These are phyloP conservation scores for Gnathonemus longibarbis DNA, from an alignment of 2,113 vertebrate genomes.

Conservation along the genomic window DNA sequence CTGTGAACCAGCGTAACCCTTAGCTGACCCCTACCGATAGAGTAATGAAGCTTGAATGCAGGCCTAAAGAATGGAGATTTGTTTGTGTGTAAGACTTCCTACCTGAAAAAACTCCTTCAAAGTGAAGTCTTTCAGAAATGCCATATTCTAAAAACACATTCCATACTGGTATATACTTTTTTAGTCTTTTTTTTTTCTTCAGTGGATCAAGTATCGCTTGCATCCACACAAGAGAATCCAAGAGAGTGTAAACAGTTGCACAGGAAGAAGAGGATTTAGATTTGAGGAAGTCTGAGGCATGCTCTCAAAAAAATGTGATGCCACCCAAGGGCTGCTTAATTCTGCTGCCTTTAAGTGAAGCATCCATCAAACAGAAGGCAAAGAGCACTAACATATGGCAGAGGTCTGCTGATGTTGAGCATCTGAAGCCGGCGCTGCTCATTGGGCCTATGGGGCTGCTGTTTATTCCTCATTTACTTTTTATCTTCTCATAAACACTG, in stretches of 20 bases:
- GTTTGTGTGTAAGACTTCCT: background rate
- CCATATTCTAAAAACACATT: background rate
- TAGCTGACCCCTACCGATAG: background rate
- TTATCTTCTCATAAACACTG: constrained; percentile 7
- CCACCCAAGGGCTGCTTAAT: background rate
- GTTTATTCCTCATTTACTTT: constrained; percentile 8
- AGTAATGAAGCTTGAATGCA: background rate
- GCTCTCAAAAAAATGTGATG: background rate
- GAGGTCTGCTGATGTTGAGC: constrained; percentile 1
- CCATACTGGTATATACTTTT: background rate
- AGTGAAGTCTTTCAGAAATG: background rate
- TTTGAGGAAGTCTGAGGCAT: background rate
- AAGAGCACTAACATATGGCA: background rate
- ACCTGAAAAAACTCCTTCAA: background rate
- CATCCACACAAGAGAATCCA: background rate
- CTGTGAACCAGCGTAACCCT: background rate
- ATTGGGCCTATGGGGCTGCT: background rate
- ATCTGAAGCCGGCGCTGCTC: background rate
- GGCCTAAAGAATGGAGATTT: background rate
- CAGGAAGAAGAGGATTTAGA: background rate
- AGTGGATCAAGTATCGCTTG: background rate
- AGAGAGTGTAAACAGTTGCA: background rate
- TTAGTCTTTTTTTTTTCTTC: background rate
- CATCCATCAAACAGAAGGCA: background rate
- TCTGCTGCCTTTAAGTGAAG: background rate